Conservation (phyloP, 2,888 invertebrate genomes). For the Mantis religiosa region DNA sequence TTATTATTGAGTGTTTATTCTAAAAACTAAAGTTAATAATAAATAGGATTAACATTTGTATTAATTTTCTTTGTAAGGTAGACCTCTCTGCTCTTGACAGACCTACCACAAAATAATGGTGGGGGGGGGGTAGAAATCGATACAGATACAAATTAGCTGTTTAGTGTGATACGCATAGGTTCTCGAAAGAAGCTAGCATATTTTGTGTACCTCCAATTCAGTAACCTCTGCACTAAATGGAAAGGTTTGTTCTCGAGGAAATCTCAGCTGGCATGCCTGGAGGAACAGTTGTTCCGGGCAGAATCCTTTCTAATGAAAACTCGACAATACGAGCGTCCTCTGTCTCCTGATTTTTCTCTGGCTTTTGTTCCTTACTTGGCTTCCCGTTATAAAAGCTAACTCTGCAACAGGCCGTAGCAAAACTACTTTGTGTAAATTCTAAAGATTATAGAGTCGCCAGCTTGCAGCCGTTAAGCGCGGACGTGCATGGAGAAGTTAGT, state of each 20-base stretch:
- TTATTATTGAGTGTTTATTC: too few relatives aligned
- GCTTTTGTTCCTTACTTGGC: neutral
- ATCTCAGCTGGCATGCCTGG: neutral
- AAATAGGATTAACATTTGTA: too few relatives aligned
- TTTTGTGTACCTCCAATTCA: neutral
- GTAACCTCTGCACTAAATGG: neutral
- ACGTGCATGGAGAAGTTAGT: neutral
- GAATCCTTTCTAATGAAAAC: neutral
- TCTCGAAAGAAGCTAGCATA: too few relatives aligned
- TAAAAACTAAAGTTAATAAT: too few relatives aligned
- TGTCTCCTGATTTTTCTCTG: neutral
- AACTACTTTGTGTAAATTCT: neutral
- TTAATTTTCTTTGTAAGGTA: too few relatives aligned
- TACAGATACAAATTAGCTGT: too few relatives aligned
- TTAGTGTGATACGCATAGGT: neutral
- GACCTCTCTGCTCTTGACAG: too few relatives aligned
- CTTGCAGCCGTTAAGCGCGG: neutral
- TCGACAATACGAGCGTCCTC: neutral
- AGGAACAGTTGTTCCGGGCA: neutral
- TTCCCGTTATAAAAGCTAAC: neutral
- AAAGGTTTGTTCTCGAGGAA: neutral
- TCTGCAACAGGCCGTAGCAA: neutral
- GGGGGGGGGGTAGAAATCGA: too few relatives aligned
- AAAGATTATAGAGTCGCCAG: neutral
- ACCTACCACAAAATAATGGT: too few relatives aligned